Base-by-base conservation (phyloP, 2,113 vertebrate species). In the Calidris pugnax region DNA sequence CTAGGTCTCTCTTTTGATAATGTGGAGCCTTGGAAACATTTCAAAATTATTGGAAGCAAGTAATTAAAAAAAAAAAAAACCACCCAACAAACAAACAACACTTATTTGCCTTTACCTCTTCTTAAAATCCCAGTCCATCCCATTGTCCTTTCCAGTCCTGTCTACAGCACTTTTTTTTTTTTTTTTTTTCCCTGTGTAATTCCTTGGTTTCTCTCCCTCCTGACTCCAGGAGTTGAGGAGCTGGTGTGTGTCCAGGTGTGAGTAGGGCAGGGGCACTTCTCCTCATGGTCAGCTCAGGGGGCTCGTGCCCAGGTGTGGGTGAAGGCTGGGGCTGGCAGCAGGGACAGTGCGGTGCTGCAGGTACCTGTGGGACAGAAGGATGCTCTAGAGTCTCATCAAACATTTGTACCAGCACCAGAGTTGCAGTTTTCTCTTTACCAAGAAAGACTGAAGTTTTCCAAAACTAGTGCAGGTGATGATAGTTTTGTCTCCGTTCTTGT, bases 41-140 rank as follows among this genome's bases (percentile, higher is more conserved):
- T 89, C 33, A 85, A 77, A 79, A 82, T 78, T 75, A 95, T 62
- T 87, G 39, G 87, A 75, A 96, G 43, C 23, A 73, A 91, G 51
- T 74, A 71, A 94, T 83, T 89, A 33, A 24, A 48, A 62, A 74
- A 35, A 64, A 43, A 56, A 74, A 59, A 15, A 0, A 47, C 21
- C 10, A 39, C 37, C 12, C 10, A 30, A 16, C 59, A 32, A 33
- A 22, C 63, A 35, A 33, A 24, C 71, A 32, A 57, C 14, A 45
- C 56, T 83, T 80, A 35, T 7, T 92, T 89, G 59, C 33, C 28
- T 69, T 62, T 37, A 43, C 11, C 37, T 82, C 51, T 57, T 76
- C 35, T 85, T 79, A 32, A 73, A 2, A 66, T 73, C 28, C 33
- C 6, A 3, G 21, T 89, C 50, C 22, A 26, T 74, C 37, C 8